Evolutionary conservation across 2,797 vertebrate genomes (phyloP).

Genomic region (Rhadinocentrus ornatus): DNA sequence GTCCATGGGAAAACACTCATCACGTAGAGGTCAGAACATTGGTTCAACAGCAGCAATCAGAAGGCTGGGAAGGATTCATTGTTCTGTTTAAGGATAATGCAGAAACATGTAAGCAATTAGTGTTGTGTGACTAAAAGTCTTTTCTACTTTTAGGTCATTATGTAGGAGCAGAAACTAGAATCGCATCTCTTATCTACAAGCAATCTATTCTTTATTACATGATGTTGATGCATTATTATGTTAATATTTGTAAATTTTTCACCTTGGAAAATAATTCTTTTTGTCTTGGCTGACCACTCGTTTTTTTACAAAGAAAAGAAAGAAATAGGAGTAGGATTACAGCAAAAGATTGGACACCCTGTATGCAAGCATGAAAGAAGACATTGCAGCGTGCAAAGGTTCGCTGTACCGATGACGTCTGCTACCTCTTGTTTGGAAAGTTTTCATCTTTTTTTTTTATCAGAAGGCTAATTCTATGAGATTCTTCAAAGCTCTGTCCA

Average conservation of each 20-base stretch:
- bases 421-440: too few relatives aligned
- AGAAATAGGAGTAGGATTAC: too few relatives aligned
- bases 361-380: too few relatives aligned
- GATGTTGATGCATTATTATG: not conserved
- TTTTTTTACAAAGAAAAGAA: not conserved
- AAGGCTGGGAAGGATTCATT: slow-evolving; percentile 17
- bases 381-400: too few relatives aligned
- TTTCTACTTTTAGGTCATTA: not conserved
- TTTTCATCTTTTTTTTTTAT: too few relatives aligned
- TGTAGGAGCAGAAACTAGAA: too few relatives aligned
- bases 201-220: not conserved
- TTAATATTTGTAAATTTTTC: not conserved
- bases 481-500: too few relatives aligned
- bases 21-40: slow-evolving; percentile 41
- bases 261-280: too few relatives aligned
- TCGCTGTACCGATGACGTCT: too few relatives aligned
- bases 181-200: not conserved
- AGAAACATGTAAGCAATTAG: not conserved
- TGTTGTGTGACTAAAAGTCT: slow-evolving; percentile 22
- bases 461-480: not conserved
- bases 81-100: slow-evolving; percentile 21
- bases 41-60: slow-evolving; percentile 33
- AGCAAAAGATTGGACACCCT: not conserved
- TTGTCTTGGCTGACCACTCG: not conserved
- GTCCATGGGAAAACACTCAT: slow-evolving; percentile 2